Evolutionary conservation across 1,140 invertebrate genomes (phyloP), one percentile per base, ranked within the genome.

Genomic region (Sesamia nonagrioides): DNA sequence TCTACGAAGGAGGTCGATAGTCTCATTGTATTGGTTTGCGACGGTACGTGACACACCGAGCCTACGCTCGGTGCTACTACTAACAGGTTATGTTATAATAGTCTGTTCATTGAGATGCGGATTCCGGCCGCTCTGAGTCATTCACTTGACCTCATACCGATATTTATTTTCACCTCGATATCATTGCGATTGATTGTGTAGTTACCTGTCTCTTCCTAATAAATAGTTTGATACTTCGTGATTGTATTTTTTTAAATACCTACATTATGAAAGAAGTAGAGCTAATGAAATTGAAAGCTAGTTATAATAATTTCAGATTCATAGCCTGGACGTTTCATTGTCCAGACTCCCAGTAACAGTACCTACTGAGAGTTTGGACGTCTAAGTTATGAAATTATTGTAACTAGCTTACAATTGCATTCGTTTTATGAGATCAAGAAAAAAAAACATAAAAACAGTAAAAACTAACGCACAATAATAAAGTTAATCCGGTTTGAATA

Each of bases 91-190:
- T 79, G 75, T 82, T 82, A 81, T 81, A 84, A 80, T 75, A 77
- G 78, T 27, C 27, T 27, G 27, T 50, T 68, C 72, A 82, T 80
- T 82, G 82, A 81, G 73, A 72, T 42, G 72, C 37, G 58, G 80
- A 84, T 75, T 77, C 79, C 79, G 77, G 60, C 77, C 79, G 77
- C 63, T n/a, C n/a, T 83, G 82, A 80, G 9, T 80, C 78, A 83
- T 61, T 52, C 8, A 42, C 27, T 50, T 75, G 52, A 72, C 58
- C 71, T 54, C 54, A 56, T 56, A 73, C 68, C 40, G 37, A 68
- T 61, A 37, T 61, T 27, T 56, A 75, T 48, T 75, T 75, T 75
- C 73, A 61, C 42, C 42, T 45, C 54, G 40, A n/a, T 37, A 37
- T 37, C 35, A 71, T 71, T 71, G 68, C 68, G 33, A 37, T 54